Percentiles rank a stretch among this genome's conserved stretches.
These are phyloP conservation scores for Brachypodius melanocephalos DNA, from an alignment of 2,113 vertebrate species.

Conservation along the genomic window DNA sequence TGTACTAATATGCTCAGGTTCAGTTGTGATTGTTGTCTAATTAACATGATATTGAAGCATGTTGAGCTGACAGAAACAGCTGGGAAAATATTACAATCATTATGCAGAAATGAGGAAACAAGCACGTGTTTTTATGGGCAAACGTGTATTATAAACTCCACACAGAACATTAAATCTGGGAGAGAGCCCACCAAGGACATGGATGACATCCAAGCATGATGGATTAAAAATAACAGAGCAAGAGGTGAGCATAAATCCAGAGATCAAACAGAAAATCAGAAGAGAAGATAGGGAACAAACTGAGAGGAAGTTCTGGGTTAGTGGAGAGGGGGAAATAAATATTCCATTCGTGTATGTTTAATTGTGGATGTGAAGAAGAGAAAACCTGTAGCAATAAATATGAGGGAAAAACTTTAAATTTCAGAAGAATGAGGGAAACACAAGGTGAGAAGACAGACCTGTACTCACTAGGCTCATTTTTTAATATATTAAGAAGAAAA, in stretches of 20 bases:
- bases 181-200: neutral
- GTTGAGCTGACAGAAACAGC: conserved; percentile 5
- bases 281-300: neutral
- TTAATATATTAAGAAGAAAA: neutral
- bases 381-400: neutral
- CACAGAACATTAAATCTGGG: neutral
- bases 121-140: neutral
- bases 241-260: neutral
- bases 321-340: neutral
- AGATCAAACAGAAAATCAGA: neutral
- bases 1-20: neutral
- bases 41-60: neutral
- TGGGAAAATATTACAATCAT: neutral
- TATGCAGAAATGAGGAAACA: neutral
- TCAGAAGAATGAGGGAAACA: neutral
- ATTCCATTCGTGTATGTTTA: neutral
- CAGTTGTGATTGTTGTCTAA: neutral
- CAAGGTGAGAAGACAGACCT: neutral
- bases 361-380: neutral
- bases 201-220: neutral
- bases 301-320: neutral
- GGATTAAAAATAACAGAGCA: neutral
- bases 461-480: neutral
- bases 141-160: neutral
- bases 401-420: neutral